Evolutionary conservation across 2,113 vertebrate genomes (phyloP), one percentile per base, ranked within the genome.

Genomic region (Grus americana): DNA sequence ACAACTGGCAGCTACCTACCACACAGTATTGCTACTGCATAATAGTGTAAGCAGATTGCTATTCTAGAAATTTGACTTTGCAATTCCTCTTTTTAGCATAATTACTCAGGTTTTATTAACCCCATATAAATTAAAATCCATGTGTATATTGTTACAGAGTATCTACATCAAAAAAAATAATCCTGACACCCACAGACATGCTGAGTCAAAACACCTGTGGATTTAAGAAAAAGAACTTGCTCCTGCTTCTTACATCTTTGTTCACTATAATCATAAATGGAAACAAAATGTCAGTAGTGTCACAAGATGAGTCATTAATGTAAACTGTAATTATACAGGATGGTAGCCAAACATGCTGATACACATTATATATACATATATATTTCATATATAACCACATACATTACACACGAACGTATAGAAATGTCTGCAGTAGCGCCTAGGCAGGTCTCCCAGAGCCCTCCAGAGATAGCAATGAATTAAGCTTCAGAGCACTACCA

Each of bases 371-470:
- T 15, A 54, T 3, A 21, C 19, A 34, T 3, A 38, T 6, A 23
- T 2, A 66, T 12, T 47, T 79, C 36, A 32, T 40, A 32, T 23
- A 7, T 13, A 70, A 66, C 46, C 73, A 61, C 23, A 34, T 8
- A 7, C 2, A 24, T 22, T 15, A 46, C 1, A 1, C 36, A n/a
- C 6, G 5, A 29, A 40, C 4, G 21, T 19, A 34, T 3, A 71
- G 63, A 44, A 79, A 59, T 4, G 15, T 12, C 80, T 63, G 26
- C 36, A 54, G 66, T 0, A 54, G 44, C 20, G 46, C 40, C 55
- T 10, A 18, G 26, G 11, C 42, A 55, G 40, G 32, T 26, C 76
- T 68, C 76, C 62, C 32, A 65, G 61, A 82, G 61, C 46, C 68
- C 44, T 68, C 30, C 49, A n/a, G 50, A 71, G 26, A 76, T 2